Evolutionary conservation across 2,888 invertebrate genomes (phyloP).

Genomic region (Trimorus sp.): DNA sequence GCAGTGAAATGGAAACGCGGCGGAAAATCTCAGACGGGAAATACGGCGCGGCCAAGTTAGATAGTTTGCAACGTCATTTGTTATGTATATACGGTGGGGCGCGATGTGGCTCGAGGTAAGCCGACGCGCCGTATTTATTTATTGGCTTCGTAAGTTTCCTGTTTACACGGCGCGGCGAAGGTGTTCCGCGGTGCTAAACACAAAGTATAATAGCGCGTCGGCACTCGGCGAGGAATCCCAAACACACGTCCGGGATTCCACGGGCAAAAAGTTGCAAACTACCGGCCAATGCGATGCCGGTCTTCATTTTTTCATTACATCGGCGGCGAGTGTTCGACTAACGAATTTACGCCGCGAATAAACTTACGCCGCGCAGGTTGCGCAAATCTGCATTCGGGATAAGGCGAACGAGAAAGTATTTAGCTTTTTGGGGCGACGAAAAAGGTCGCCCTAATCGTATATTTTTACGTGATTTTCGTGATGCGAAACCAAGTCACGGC

Average conservation of each 20-base stretch:
- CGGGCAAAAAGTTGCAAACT: slow-evolving; percentile 21
- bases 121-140: slow-evolving; percentile 67
- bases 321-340: slow-evolving; percentile 17
- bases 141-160: slow-evolving; percentile 70
- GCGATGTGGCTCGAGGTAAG: slow-evolving; percentile 23
- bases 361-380: neutral
- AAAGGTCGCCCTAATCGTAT: neutral
- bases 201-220: slow-evolving; percentile 16
- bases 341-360: slow-evolving; percentile 17
- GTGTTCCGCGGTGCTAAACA: slow-evolving; percentile 10
- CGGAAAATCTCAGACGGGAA: slow-evolving; percentile 58
- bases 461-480: too few relatives aligned
- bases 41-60: slow-evolving; percentile 68
- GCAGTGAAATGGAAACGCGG: slow-evolving; percentile 49
- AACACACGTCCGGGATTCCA: slow-evolving; percentile 21
- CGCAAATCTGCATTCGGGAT: neutral
- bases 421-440: neutral
- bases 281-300: neutral
- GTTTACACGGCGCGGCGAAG: slow-evolving; percentile 48
- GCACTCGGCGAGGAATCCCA: slow-evolving; percentile 34
- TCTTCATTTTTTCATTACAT: slow-evolving; percentile 32
- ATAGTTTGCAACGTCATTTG: slow-evolving; percentile 70
- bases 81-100: slow-evolving; percentile 48
- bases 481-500: too few relatives aligned
- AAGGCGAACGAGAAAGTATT: neutral